Evolutionary conservation across 2,113 vertebrate genomes (phyloP), one percentile per base, ranked within the genome.

Genomic region (Nipponia nippon): DNA sequence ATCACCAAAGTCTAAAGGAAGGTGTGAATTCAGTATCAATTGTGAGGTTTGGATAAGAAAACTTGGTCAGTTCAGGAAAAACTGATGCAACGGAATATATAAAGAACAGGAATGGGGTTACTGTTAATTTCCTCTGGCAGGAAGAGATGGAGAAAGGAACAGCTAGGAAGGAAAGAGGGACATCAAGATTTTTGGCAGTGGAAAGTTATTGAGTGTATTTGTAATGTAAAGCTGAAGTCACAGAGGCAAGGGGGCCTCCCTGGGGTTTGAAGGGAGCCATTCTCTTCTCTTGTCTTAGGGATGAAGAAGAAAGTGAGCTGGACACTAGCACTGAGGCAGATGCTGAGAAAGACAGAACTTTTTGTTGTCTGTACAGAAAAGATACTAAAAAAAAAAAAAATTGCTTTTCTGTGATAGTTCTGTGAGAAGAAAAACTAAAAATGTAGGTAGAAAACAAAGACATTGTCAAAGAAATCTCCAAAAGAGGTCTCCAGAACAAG

Each of bases 121-220:
- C 83, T 65, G 9, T 73, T 93, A 30, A 90, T 90, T 95, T 95
- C 53, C 58, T 83, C 66, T 93, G 79, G 30, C 89, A 83, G 80
- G 63, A 93, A 77, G 49, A 90, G n/a, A 29, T 40, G 36, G 32
- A 89, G 71, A 86, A 90, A 83, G 46, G 15, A 93, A 47, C 34
- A 82, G 14, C 22, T 69, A 83, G 52, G 36, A 95, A 72, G 34
- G 52, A 73, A 90, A 76, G 32, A 82, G 47, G 14, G 47, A 85
- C n/a, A 88, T 38, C 66, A 79, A 65, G 36, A 58, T 34, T 90
- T 95, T 83, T 93, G 86, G 72, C 89, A 87, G 46, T 46, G 38
- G 50, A 50, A 91, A 47, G 26, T 30, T 70, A 16, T 25, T 81
- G 80, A 77, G 22, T 10, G 23, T 89, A 77, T 77, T 91, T 92